These are phyloP conservation scores for Neoseiulus cucumeris DNA, from an alignment of 1,140 invertebrate genomes.

Conservation along the genomic window DNA sequence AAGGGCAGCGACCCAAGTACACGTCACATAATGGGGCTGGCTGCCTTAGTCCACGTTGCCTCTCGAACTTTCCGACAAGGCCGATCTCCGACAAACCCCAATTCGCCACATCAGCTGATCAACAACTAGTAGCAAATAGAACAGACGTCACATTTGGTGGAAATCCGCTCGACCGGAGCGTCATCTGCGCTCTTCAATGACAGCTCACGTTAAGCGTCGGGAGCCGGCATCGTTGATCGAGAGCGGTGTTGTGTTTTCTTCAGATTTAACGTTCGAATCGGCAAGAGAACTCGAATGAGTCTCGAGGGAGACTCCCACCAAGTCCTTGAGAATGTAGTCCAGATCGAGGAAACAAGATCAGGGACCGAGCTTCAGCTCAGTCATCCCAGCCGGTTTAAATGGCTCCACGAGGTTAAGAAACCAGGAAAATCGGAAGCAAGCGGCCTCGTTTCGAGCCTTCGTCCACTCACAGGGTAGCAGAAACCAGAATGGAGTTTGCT, in stretches of 20 bases:
- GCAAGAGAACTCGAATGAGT: too few relatives aligned
- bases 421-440: background rate
- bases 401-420: too few relatives aligned
- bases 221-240: background rate
- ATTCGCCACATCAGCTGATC: background rate
- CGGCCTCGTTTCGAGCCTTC: background rate
- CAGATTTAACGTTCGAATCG: too few relatives aligned
- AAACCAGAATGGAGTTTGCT: background rate
- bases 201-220: background rate
- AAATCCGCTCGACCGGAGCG: background rate
- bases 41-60: conserved; percentile 1
- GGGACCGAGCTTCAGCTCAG: too few relatives aligned
- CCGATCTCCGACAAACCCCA: background rate
- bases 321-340: too few relatives aligned
- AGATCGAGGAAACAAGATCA: too few relatives aligned
- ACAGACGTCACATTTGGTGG: background rate
- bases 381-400: too few relatives aligned
- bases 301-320: too few relatives aligned
- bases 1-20: conserved; percentile 5
- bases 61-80: background rate
- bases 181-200: background rate
- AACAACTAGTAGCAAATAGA: too few relatives aligned
- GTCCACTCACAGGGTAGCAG: background rate
- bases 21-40: conserved; percentile 4
- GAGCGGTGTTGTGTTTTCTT: too few relatives aligned